Base-by-base conservation (phyloP, 2,888 invertebrate genomes). In the Drosophila parthenogenetica region DNA sequence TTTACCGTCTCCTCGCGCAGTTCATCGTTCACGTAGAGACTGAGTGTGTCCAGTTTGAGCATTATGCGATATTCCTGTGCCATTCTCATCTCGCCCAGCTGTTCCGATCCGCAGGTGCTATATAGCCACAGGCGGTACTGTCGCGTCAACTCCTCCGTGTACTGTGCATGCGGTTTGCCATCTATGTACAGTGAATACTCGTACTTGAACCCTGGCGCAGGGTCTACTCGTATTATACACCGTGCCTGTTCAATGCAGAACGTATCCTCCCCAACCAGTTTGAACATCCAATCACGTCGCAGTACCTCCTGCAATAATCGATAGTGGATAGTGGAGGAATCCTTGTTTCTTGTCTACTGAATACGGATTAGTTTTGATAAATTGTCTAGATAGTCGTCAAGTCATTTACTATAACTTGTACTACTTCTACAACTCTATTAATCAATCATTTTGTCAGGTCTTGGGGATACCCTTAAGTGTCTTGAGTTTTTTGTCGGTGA, bases 201-300 rank as follows among this genome's bases (percentile, higher is more conserved):
- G 91, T 97, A 98, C 37, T 95, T 95, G 88, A 98, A 96, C 8
- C 94, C 93, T n/a, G 94, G 94, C 67, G 94, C 93, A 0, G 95
- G 95, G 91, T 95, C 94, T 0, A 95, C 92, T n/a, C 92, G 88
- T 57, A 92, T 90, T 39, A 92, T 91, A 65, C 92, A 92, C 8
- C 91, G 90, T 2, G 89, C 64, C 42, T 93, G 92, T 2, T 96
- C 96, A 43, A 97, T 93, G 43, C 93, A 93, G 90, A 98, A 97
- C 8, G 94, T 92, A 91, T 98, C 97, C 78, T 95, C 95, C 1
- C 98, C 98, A 0, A 98, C 98, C 48, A 98, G 91, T 86, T 97
- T 96, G 91, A 98, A 98, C 97, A 98, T 97, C 97, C 97, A 98
- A 65, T 98, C 97, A 69, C 95, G 93, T 14, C 95, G 93, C 11